Conservation (phyloP, 2,888 invertebrate genomes). For the Parnassius glacialis region DNA sequence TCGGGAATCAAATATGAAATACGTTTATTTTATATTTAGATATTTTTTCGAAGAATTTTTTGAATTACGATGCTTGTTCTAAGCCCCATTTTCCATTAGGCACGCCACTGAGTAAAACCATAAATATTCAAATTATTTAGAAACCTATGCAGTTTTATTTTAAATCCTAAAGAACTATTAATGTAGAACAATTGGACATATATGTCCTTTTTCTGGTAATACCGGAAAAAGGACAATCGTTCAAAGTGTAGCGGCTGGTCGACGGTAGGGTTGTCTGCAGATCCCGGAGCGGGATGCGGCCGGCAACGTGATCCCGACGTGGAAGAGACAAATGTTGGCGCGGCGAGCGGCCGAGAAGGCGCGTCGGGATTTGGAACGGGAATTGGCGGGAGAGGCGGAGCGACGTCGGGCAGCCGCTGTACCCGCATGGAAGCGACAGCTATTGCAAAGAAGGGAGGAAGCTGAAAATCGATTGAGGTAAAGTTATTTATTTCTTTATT, state of each 20-base stretch:
- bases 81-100: no score
- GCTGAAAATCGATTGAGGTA: constrained; percentile 89
- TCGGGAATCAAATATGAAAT: no score
- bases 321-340: constrained; percentile 98
- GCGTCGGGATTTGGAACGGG: constrained; percentile 93
- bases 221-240: constrained; percentile 27
- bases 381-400: constrained; percentile 91
- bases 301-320: constrained; percentile 94
- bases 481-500: constrained; percentile 38
- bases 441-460: constrained; percentile 90
- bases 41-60: no score
- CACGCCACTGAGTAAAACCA: no score
- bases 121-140: no score
- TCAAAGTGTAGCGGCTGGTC: constrained; percentile 60
- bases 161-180: no score
- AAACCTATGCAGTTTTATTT: no score
- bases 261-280: constrained; percentile 81
- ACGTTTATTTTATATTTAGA: no score
- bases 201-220: constrained; percentile 16
- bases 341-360: constrained; percentile 97
- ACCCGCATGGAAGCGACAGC: constrained; percentile 96
- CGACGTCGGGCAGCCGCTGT: constrained; percentile 91
- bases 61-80: no score
- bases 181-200: background rate
- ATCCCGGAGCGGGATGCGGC: constrained; percentile 94